Percentiles rank a stretch among this genome's conserved stretches.
Conservation (phyloP, 1,140 invertebrate species). For the Pararge aegeria region DNA sequence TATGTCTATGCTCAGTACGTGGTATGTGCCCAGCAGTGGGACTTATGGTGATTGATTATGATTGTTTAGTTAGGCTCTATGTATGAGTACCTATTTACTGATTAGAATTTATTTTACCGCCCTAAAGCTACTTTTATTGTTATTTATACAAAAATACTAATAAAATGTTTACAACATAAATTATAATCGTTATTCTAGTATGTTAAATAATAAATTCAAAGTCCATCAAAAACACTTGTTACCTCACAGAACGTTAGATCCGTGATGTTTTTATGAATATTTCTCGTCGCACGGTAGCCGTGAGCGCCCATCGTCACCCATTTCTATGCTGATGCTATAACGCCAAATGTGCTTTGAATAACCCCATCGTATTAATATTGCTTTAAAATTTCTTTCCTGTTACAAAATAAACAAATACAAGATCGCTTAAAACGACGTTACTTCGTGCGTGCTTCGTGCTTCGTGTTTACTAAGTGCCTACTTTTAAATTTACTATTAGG, state of each 20-base stretch:
- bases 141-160: neutral
- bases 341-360: slow-evolving; percentile 65
- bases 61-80: too few species aligned
- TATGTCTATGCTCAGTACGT: too few species aligned
- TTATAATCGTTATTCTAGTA: neutral
- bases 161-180: neutral
- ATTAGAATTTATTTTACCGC: too few species aligned
- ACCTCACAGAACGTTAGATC: slow-evolving; percentile 44
- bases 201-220: slow-evolving; percentile 26
- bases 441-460: too few species aligned
- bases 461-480: slow-evolving; percentile 27
- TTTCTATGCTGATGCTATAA: slow-evolving; percentile 58
- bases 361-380: slow-evolving; percentile 43
- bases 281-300: slow-evolving; percentile 55
- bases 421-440: slow-evolving; percentile 32
- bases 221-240: slow-evolving; percentile 44
- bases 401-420: slow-evolving; percentile 26
- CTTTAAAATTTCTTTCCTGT: slow-evolving; percentile 45
- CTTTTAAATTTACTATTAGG: neutral
- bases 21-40: too few species aligned
- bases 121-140: too few species aligned
- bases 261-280: slow-evolving; percentile 58
- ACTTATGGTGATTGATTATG: too few species aligned
- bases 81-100: too few species aligned
- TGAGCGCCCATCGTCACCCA: slow-evolving; percentile 42